These are phyloP conservation scores for Microcebus griseorufus DNA, from an alignment of 2,113 vertebrate genomes.

Conservation along the genomic window DNA sequence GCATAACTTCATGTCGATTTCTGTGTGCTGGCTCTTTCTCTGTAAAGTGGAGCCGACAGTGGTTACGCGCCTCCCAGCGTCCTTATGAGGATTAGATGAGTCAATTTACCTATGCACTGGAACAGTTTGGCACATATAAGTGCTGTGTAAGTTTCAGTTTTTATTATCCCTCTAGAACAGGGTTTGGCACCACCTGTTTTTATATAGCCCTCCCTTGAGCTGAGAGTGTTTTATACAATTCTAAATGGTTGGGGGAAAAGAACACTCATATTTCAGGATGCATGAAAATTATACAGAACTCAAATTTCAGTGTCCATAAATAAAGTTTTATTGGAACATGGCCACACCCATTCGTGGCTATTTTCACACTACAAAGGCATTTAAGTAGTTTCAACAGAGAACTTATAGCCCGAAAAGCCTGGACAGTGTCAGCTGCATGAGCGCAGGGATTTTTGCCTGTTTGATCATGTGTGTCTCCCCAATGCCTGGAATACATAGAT, in stretches of 20 bases:
- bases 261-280: background rate
- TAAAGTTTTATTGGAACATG: constrained; percentile 25
- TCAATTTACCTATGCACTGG: background rate
- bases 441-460: background rate
- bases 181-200: background rate
- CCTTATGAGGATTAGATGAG: background rate
- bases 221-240: background rate
- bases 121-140: background rate
- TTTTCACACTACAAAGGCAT: background rate
- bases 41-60: background rate
- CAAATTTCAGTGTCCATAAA: background rate
- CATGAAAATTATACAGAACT: background rate
- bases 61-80: background rate
- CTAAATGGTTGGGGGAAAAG: background rate
- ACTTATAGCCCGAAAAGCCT: background rate
- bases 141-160: background rate
- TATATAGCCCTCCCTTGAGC: background rate
- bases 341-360: background rate
- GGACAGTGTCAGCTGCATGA: background rate
- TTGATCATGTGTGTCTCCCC: background rate
- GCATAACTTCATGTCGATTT: background rate
- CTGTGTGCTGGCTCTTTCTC: background rate
- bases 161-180: background rate
- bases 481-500: background rate
- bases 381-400: background rate